Evolutionary conservation across 2,797 vertebrate genomes (phyloP).

Genomic region (Cossypha dichroa): DNA sequence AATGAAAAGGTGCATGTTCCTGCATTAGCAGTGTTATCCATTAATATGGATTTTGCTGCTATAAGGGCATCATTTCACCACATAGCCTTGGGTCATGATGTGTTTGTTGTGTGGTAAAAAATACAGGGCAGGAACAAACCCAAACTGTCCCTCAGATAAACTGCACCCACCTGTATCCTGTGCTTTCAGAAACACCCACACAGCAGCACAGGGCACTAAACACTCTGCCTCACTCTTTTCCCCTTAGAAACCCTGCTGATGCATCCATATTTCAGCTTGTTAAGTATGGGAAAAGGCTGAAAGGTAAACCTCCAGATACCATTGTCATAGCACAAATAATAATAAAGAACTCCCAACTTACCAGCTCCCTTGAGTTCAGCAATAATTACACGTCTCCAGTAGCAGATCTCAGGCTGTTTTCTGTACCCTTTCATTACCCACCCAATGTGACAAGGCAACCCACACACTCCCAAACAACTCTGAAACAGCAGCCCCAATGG

Average conservation of each 20-base stretch:
- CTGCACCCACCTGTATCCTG: neutral
- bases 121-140: neutral
- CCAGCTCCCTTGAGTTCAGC: constrained; percentile 3
- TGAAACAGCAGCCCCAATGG: neutral
- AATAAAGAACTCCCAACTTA: neutral
- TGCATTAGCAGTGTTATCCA: neutral
- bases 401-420: constrained; percentile 20
- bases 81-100: neutral
- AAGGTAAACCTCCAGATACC: neutral
- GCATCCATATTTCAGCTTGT: neutral
- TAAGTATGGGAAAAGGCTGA: neutral
- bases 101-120: neutral
- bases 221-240: neutral
- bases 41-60: neutral
- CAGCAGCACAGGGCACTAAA: neutral
- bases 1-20: neutral
- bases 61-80: neutral
- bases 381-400: constrained; percentile 28
- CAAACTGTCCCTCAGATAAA: neutral
- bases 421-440: constrained; percentile 54
- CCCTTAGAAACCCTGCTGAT: neutral
- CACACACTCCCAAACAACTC: neutral
- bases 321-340: neutral
- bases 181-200: neutral
- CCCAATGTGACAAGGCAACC: constrained; percentile 2